Evolutionary conservation across 2,888 invertebrate genomes (phyloP), one percentile per base, ranked within the genome.

Genomic region (Epistrophe grossulariae): DNA sequence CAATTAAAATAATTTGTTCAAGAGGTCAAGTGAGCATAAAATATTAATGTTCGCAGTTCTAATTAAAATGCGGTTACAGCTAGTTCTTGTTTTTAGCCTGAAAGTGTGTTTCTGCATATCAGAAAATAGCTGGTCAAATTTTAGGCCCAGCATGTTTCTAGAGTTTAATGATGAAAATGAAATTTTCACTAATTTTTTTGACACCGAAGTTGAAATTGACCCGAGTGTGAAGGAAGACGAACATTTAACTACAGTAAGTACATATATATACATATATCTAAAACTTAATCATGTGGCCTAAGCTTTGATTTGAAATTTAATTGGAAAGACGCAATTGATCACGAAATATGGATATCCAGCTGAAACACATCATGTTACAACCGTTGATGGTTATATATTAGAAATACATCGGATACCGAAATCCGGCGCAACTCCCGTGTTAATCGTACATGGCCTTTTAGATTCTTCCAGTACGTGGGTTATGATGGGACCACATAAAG

Each of bases 341-440:
- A 90, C 90, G 15, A 95, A 95, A 89, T 95, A 96, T 90, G 94
- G 95, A 0, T 96, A 96, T 90, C 94, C 94, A 0, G 91, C 94
- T 0, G 96, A 96, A 92, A 93, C 93, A 15, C 95, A 96, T 90
- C 91, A 91, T 3, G 94, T 96, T 0, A 93, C 92, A 5, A 98
- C 98, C 0, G 91, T 93, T 4, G 98, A 98, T 93, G 97, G 96
- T 1, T 98, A 97, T 90, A 94, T 97, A n/a, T 93, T 98, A 85
- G 94, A 94, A 81, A 89, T 97, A 90, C 97, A 97, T 90, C 94
- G 97, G 57, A 96, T 98, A 59, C 94, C 94, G 35, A 94, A 94
- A 0, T 93, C 93, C 5, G 93, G 93, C n/a, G 92, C 93, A 55
- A 90, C 89, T 0, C 93, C 93, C 0, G 91, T 95, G 0, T 93